A percentile compares a stretch with the other conserved stretches of the same genome.
These are phyloP conservation scores for Clavelina lepadiformis DNA, from an alignment of 23 tunicate genomes.

Conservation along the genomic window DNA sequence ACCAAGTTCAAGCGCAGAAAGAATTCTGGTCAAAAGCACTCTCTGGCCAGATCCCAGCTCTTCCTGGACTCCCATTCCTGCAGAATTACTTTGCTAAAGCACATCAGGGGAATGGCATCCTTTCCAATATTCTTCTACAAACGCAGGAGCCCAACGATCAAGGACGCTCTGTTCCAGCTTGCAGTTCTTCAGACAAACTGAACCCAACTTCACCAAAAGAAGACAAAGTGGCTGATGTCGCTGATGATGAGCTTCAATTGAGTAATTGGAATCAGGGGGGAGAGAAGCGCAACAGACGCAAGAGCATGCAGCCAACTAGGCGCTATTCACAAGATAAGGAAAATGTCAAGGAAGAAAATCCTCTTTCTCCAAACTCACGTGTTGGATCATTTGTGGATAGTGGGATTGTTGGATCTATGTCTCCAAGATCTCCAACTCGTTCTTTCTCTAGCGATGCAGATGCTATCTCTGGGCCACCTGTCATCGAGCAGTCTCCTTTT, in stretches of 20 bases:
- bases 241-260: neutral
- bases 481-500: constrained; percentile 12
- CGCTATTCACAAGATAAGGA: constrained; percentile 1
- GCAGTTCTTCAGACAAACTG: too few species aligned
- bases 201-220: too few species aligned
- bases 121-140: too few species aligned
- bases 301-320: constrained; percentile 43
- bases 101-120: too few species aligned
- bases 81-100: constrained; percentile 30
- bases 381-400: constrained; percentile 22
- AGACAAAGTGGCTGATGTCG: neutral
- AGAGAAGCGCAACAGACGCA: constrained; percentile 34
- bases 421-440: constrained; percentile 22
- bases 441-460: constrained; percentile 28
- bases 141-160: too few species aligned
- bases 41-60: constrained; percentile 16
- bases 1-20: constrained; percentile 28
- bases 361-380: constrained; percentile 12
- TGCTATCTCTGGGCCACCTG: neutral
- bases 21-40: constrained; percentile 42
- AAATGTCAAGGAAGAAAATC: constrained; percentile 5
- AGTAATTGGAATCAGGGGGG: constrained; percentile 13
- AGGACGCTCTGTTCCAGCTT: too few species aligned
- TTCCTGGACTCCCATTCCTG: constrained; percentile 18
- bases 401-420: constrained; percentile 23